Evolutionary conservation across 2,888 invertebrate genomes (phyloP), one percentile per base, ranked within the genome.

Genomic region (Junonia oenone): DNA sequence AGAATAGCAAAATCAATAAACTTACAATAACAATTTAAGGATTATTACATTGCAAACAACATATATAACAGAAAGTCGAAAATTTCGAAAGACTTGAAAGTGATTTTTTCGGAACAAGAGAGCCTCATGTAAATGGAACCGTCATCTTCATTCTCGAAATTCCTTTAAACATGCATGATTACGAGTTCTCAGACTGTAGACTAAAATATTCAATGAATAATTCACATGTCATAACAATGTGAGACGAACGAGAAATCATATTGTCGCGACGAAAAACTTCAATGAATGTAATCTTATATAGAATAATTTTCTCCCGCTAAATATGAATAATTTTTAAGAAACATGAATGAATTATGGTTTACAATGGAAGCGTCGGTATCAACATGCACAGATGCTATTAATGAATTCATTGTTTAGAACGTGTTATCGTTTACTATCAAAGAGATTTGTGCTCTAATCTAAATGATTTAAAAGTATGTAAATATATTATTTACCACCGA

Each of bases 181-280:
- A 66, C 70, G 71, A 77, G 74, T 76, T 75, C 69, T 64, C 71
- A 75, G 50, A 53, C 59, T 58, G 62, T 72, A 75, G 78, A 81
- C 35, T 52, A 81, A 84, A 77, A 84, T 85, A 85, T 83, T 81
- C 82, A 72, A 85, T 85, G 84, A 85, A 85, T 84, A 81, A 85
- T 85, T 82, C 84, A 85, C 71, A 61, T 68, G 76, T 78, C 78
- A 48, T 54, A 54, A 72, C 69, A 67, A 72, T 68, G 81, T 77
- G 82, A 77, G 33, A 50, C 52, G 52, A 33, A 47, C 47, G 38
- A 48, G 40, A 48, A 40, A 54, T 48, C 31, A 54, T 47, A 54
- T 47, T 40, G 47, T 53, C 22, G 40, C 14, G 9, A 38, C 8
- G 43, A n/a, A 15, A 40, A 40, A 48, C 11, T 40, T 40, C 17